Evolutionary conservation across 2,888 invertebrate species (phyloP).

Genomic region (Phorcus lineatus): DNA sequence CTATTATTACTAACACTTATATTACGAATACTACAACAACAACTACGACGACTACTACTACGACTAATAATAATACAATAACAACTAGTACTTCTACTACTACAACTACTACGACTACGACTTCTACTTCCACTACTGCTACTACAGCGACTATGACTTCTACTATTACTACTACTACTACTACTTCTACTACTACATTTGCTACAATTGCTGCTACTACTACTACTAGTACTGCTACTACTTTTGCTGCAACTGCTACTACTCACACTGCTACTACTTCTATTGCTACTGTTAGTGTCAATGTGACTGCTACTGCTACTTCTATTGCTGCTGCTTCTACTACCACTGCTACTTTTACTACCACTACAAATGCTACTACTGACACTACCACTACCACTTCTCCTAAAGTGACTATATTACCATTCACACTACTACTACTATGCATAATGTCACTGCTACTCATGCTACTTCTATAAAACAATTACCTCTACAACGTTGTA

Average conservation of each 20-base stretch:
- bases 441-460: not conserved
- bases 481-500: too few relatives aligned
- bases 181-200: slow-evolving; percentile 24
- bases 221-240: slow-evolving; percentile 19
- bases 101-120: slow-evolving; percentile 27
- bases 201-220: slow-evolving; percentile 23
- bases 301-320: not conserved
- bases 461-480: too few relatives aligned
- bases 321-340: too few relatives aligned
- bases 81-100: slow-evolving; percentile 29
- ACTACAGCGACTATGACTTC: slow-evolving; percentile 28
- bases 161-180: slow-evolving; percentile 26
- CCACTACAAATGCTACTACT: too few relatives aligned
- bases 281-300: slow-evolving; percentile 69
- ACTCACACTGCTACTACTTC: slow-evolving; percentile 3
- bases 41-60: too few relatives aligned
- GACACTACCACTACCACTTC: too few relatives aligned
- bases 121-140: slow-evolving; percentile 30
- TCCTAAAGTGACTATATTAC: too few relatives aligned
- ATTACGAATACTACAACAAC: not conserved
- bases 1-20: too few relatives aligned
- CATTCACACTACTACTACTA: too few relatives aligned
- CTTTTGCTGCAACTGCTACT: slow-evolving; percentile 18
- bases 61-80: not conserved
- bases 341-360: too few relatives aligned